Percentiles rank a stretch among this genome's conserved stretches.
phyloP scores from a whole-genome alignment of 1,140 invertebrate species.

The Drosophila ambigua region DNA sequence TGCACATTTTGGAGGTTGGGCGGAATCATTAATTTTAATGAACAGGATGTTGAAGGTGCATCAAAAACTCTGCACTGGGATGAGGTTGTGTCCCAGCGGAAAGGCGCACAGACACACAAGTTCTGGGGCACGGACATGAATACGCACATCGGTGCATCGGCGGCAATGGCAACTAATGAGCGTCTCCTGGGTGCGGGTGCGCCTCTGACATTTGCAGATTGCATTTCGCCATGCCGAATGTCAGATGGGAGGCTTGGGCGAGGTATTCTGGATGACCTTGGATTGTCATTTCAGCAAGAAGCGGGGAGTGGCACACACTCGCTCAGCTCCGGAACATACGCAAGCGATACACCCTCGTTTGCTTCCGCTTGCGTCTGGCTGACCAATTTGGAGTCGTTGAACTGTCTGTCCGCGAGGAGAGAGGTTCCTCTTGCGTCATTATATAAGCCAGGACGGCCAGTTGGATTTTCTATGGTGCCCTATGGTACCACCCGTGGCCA shows the following conservation, averaged over 20 bases:
- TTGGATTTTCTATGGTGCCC: slow-evolving; percentile 11
- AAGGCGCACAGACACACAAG: slow-evolving; percentile 4
- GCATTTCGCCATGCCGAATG: slow-evolving; percentile 47
- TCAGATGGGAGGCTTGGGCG: neutral
- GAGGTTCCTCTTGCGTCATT: slow-evolving; percentile 19
- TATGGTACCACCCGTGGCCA: slow-evolving; percentile 8
- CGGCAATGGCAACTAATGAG: slow-evolving; percentile 61
- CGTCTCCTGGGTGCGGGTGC: slow-evolving; percentile 55
- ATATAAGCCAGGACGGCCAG: slow-evolving; percentile 11
- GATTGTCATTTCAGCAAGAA: slow-evolving; percentile 4
- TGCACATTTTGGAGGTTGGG: slow-evolving; percentile 14
- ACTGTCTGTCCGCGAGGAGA: slow-evolving; percentile 18
- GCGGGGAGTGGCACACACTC: slow-evolving; percentile 14
- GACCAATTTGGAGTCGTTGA: slow-evolving; percentile 53
- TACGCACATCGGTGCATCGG: slow-evolving; percentile 2
- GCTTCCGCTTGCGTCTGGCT: slow-evolving; percentile 37
- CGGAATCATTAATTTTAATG: slow-evolving; percentile 75
- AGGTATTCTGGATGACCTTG: slow-evolving; percentile 53
- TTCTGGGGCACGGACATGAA: neutral
- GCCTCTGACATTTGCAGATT: slow-evolving; percentile 42
- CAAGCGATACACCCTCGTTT: neutral
- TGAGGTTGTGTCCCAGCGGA: slow-evolving; percentile 19
- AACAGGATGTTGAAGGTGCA: slow-evolving; percentile 64
- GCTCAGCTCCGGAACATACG: no score
- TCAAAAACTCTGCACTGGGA: slow-evolving; percentile 31